Conservation (phyloP, 2,113 vertebrate genomes). For the Manacus vitellinus region DNA sequence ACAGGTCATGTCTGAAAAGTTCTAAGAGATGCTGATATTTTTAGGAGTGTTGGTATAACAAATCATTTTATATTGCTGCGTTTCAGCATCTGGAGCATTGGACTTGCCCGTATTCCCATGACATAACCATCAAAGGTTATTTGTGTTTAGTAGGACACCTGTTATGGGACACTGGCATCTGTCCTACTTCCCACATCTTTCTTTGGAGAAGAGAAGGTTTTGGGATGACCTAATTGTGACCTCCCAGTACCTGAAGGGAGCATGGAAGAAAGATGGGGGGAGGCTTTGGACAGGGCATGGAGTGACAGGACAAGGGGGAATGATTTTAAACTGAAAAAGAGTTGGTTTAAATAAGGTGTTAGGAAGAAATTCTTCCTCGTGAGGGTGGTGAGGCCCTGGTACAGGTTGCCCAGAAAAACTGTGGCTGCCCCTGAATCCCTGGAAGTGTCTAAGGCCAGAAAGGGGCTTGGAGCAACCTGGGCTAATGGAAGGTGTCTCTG, state of each 20-base stretch:
- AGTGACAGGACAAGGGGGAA: neutral
- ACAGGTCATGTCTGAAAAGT: neutral
- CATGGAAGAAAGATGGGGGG: neutral
- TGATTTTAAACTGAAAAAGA: neutral
- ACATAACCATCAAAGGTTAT: neutral
- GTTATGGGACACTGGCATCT: neutral
- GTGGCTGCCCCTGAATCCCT: neutral
- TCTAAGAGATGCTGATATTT: neutral
- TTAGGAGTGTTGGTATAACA: neutral
- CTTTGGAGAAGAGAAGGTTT: neutral
- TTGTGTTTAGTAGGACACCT: neutral
- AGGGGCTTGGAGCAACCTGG: accelerated
- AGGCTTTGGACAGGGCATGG: neutral
- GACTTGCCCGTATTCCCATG: neutral
- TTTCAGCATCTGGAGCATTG: neutral
- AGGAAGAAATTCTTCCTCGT: accelerated
- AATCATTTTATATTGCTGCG: neutral
- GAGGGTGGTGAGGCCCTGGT: neutral
- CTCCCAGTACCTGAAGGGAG: neutral
- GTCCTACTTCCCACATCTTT: neutral
- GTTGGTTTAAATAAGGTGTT: neutral
- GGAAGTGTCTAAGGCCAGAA: neutral
- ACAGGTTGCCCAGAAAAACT: accelerated
- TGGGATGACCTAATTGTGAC: neutral
- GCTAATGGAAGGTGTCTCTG: accelerated